Conservation (phyloP, 2,888 invertebrate genomes). For the Dryobotodes eremita region DNA sequence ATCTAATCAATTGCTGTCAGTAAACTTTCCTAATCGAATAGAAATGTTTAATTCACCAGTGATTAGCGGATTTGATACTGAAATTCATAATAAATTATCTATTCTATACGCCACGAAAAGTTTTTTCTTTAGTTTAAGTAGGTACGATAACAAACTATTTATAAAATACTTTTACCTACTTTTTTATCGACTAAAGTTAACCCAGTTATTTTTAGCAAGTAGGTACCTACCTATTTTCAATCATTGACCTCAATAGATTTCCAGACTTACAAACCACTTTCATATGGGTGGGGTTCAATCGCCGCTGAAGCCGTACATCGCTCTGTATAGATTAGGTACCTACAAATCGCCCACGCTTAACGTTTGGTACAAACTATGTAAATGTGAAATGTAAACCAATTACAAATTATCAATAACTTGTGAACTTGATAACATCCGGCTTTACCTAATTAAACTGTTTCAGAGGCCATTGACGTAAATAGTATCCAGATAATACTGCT, state of each 20-base stretch:
- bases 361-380: conserved; percentile 26
- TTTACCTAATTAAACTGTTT: conserved; percentile 65
- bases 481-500: conserved; percentile 31
- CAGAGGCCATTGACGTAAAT: conserved; percentile 78
- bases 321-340: conserved; percentile 22
- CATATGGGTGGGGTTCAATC: conserved; percentile 38
- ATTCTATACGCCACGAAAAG: not conserved
- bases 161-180: not conserved
- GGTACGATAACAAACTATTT: not conserved
- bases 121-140: not conserved
- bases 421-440: conserved; percentile 62
- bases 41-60: conserved; percentile 31
- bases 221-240: conserved; percentile 1
- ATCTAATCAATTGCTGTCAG: conserved; percentile 15
- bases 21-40: conserved; percentile 2
- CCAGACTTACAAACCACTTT: conserved; percentile 50
- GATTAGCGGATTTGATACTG: not conserved
- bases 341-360: conserved; percentile 36
- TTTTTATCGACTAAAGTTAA: not conserved
- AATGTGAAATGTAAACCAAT: conserved; percentile 45
- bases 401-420: conserved; percentile 49
- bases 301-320: conserved; percentile 50
- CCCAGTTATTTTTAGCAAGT: conserved; percentile 26
- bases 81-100: not conserved
- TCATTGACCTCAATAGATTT: conserved; percentile 54